phyloP scores from a whole-genome alignment of 2,113 vertebrate genomes.

The Daubentonia madagascariensis region DNA sequence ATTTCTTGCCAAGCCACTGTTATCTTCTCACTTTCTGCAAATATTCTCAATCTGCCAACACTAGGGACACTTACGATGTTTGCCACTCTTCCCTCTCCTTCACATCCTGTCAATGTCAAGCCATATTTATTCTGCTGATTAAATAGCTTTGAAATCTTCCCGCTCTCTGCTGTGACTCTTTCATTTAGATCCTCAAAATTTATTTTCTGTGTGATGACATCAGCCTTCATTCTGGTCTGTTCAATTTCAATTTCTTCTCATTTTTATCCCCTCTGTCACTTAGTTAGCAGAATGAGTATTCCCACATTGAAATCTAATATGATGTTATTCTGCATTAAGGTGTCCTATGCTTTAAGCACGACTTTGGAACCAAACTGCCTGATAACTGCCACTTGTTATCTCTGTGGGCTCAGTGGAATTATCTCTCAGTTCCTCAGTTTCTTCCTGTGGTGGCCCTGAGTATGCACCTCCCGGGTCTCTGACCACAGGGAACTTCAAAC shows the following conservation, averaged over 20 bases:
- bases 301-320: not conserved
- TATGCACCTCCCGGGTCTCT: not conserved
- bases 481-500: rapidly evolving
- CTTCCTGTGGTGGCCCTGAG: not conserved
- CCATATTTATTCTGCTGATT: not conserved
- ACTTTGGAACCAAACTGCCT: not conserved
- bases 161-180: not conserved
- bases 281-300: not conserved
- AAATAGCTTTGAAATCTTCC: not conserved
- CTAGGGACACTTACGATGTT: not conserved
- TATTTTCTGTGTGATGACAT: not conserved
- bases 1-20: not conserved
- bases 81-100: not conserved
- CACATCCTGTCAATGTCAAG: not conserved
- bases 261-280: not conserved
- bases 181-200: constrained; percentile 2
- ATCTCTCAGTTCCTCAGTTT: not conserved
- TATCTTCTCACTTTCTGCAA: not conserved
- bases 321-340: not conserved
- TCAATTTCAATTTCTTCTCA: not conserved
- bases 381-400: not conserved
- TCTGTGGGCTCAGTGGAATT: not conserved
- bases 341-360: not conserved
- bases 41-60: not conserved
- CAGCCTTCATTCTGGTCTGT: not conserved